Conservation (phyloP, 2,888 invertebrate genomes). For the Lepidocyrtinus sp. region DNA sequence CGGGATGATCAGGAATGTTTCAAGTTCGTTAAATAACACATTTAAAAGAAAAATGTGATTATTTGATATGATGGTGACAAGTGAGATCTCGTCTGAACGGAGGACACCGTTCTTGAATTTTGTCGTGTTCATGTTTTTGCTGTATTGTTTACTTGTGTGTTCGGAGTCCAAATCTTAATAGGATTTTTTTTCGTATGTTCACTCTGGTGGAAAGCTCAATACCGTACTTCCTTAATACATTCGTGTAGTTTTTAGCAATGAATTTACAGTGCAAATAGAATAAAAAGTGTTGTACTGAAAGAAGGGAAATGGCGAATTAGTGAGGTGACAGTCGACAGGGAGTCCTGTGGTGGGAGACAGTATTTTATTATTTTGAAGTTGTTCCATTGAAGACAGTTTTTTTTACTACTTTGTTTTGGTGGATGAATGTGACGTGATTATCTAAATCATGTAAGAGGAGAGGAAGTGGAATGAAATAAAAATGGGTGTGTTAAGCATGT, state of each 20-base stretch:
- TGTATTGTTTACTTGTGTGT: conserved; percentile 15
- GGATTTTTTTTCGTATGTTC: conserved; percentile 30
- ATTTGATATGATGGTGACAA: conserved; percentile 38
- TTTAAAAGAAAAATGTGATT: neutral
- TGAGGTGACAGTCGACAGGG: conserved; percentile 21
- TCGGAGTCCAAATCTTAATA: neutral
- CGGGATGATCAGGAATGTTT: conserved; percentile 14
- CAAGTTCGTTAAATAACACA: conserved; percentile 39
- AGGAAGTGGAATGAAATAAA: conserved; percentile 36
- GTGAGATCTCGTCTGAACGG: conserved; percentile 13
- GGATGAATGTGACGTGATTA: conserved; percentile 1
- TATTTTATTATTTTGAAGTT: neutral
- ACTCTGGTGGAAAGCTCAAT: conserved; percentile 38
- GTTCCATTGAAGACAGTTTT: conserved; percentile 2
- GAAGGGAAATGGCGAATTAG: conserved; percentile 50
- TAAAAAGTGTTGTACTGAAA: conserved; percentile 17
- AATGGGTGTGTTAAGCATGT: conserved; percentile 25
- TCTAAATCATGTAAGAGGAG: neutral
- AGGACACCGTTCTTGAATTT: conserved; percentile 10
- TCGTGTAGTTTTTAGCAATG: conserved; percentile 6
- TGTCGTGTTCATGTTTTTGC: neutral
- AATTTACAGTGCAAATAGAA: neutral
- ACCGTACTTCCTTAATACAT: conserved; percentile 33
- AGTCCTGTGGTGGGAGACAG: conserved; percentile 8
- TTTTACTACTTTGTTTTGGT: neutral